Base-by-base conservation (phyloP, 2,797 vertebrate genomes). In the Poeciliopsis gracilis region DNA sequence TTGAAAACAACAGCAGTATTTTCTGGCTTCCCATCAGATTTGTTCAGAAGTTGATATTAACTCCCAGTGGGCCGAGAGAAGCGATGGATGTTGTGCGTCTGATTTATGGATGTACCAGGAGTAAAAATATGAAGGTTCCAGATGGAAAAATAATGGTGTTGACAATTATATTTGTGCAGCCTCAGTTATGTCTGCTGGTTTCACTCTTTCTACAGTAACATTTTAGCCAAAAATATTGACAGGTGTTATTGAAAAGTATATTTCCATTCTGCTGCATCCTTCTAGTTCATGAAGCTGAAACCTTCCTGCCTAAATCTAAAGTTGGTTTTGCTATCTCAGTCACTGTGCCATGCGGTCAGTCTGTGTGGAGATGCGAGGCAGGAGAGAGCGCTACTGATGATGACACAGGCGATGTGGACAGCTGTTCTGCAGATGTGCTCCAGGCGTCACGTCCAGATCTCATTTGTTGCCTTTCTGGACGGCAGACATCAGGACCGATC, bases 341-440 rank as follows among this genome's bases (percentile, higher is more conserved):
- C 33, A 38, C 3, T 20, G 33, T 25, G 25, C 23, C 33, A 20
- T 20, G 81, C 59, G 46, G 70, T 75, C 45, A 45, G 73, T 83
- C 61, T 77, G 43, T 15, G 83, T 73, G 16, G 81, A 90, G 85
- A 83, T 89, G 86, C 84, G 33, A 23, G 61, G 76, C 84, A 81
- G 87, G 83, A 77, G 77, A 89, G 84, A 82, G 86, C 83, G 87
- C 84, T 67, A 86, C 38, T 80, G 91, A 92, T 86, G 90, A 92
- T 86, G 51, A 53, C 51, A 93, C 89, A 86, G 80, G 73, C 80
- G 85, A 84, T 83, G 82, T 82, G 66, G 88, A 88, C 92, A 93
- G 93, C 93, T 94, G 94, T 33, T 82, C 81, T 89, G 90, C 94
- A 94, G 93, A 94, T 94, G 93, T 93, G 41, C 46, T 66, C 63